Base-by-base conservation (phyloP, 2,113 vertebrate species). In the Probosciger aterrimus region DNA sequence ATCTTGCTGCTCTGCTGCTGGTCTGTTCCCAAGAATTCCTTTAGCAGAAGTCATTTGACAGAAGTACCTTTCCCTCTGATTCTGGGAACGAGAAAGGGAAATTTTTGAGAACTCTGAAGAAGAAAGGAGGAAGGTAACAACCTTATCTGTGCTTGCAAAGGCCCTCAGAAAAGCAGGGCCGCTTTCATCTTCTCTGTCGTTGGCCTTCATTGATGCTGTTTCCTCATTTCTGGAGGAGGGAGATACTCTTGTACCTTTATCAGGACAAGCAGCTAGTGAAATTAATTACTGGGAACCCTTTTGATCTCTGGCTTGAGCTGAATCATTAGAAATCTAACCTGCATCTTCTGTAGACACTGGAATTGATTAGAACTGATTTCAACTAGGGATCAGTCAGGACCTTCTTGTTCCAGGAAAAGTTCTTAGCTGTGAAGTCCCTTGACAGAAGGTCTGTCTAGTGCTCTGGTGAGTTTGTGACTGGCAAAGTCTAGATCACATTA, bases 341-440 rank as follows among this genome's bases (percentile, higher is more conserved):
- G 41, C 18, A 44, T 28, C 35, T 95, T 90, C 55, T 75, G 41
- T 28, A 65, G 67, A 39, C 7, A 2, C 10, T 27, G 35, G 37
- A 49, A 24, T 60, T 49, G 39, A 18, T 74, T 17, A 75, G n/a
- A 86, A 55, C 35, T 6, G 24, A 35, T 80, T 87, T 75, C 68
- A 84, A 4, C 24, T 44, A 0, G 2, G 17, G 28, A 18, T 69
- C 77, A 24, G 0, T 80, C 35, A 11, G 24, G 39, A 27, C 41
- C 30, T 82, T 79, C 8, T n/a, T 64, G 30, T 57, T 39, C 39
- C 19, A 28, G 52, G 41, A 44, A 14, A 1, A 2, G 15, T 82
- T 57, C 86, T 86, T 82, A 10, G 37, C 52, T 57, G 1, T 50
- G 12, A n/a, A n/a, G 15, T 79, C 39, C 20, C 39, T 70, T 79